Conservation (phyloP, 2,113 vertebrate genomes). For the Perca fluviatilis region DNA sequence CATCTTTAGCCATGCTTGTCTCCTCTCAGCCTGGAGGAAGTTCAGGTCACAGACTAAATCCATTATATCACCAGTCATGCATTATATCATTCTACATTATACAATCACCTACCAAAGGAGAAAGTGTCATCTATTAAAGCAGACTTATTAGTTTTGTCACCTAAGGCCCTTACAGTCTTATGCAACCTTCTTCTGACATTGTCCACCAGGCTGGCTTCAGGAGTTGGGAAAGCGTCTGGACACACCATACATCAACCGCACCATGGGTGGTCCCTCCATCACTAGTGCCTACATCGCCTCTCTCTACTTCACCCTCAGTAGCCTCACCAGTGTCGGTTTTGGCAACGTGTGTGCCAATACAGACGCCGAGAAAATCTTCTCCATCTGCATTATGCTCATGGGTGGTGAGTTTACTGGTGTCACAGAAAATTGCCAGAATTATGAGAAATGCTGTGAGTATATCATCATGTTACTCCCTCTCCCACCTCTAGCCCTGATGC, state of each 20-base stretch:
- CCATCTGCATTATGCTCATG: constrained; percentile 97
- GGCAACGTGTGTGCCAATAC: constrained; percentile 98
- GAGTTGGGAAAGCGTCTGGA: constrained; percentile 95
- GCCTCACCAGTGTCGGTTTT: constrained; percentile 97
- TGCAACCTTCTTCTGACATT: background rate
- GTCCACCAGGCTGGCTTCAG: constrained; percentile 91
- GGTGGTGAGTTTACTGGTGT: constrained; percentile 86
- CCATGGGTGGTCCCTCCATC: constrained; percentile 90
- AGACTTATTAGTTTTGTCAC: background rate
- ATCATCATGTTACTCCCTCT: background rate
- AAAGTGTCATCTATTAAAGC: background rate
- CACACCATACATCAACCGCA: constrained; percentile 92
- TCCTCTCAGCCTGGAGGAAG: constrained; percentile 38
- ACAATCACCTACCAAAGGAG: background rate
- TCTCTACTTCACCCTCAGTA: constrained; percentile 98
- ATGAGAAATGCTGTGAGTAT: background rate
- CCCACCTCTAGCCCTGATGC: constrained; percentile 91
- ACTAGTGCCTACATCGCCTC: constrained; percentile 95
- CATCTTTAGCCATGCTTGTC: constrained; percentile 6
- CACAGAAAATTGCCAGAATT: background rate
- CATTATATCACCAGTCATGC: constrained; percentile 34
- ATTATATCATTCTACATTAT: constrained; percentile 31
- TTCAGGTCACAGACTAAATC: constrained; percentile 33
- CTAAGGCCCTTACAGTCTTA: background rate
- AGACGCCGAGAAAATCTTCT: constrained; percentile 96